Evolutionary conservation across 2,888 invertebrate genomes (phyloP).

Genomic region (Melanotus villosus): DNA sequence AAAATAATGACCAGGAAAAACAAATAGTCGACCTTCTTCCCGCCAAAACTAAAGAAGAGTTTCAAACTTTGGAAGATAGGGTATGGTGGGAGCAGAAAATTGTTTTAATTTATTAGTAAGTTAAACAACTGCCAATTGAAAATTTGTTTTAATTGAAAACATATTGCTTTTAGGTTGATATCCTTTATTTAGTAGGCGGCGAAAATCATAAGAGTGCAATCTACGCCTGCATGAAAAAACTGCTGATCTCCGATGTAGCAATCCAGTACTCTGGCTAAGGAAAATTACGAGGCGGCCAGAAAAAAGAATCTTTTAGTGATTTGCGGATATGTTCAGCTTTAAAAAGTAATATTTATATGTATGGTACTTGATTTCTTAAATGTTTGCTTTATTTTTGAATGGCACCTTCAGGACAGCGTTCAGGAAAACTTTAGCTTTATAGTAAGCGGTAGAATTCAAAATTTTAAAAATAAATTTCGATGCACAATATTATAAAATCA

Average conservation of each 20-base stretch:
- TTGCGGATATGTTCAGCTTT: neutral
- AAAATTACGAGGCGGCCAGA: conserved; percentile 5
- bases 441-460: too few relatives aligned
- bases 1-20: neutral
- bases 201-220: neutral
- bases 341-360: conserved; percentile 1
- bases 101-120: conserved; percentile 1
- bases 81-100: neutral
- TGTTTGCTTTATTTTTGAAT: too few relatives aligned
- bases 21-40: neutral
- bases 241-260: neutral
- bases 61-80: conserved; percentile 1
- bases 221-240: conserved; percentile 3
- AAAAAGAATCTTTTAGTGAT: conserved; percentile 2
- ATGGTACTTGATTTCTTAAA: neutral
- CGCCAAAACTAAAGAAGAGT: neutral
- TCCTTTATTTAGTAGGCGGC: neutral
- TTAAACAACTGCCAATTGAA: neutral
- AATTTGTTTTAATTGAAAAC: neutral
- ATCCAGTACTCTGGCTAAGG: neutral
- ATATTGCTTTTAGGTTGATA: neutral
- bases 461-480: too few relatives aligned
- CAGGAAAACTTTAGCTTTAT: neutral
- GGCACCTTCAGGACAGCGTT: too few relatives aligned
- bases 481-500: too few relatives aligned